These are phyloP conservation scores for Chaetops frenatus DNA, from an alignment of 2,113 vertebrate genomes.

Conservation along the genomic window DNA sequence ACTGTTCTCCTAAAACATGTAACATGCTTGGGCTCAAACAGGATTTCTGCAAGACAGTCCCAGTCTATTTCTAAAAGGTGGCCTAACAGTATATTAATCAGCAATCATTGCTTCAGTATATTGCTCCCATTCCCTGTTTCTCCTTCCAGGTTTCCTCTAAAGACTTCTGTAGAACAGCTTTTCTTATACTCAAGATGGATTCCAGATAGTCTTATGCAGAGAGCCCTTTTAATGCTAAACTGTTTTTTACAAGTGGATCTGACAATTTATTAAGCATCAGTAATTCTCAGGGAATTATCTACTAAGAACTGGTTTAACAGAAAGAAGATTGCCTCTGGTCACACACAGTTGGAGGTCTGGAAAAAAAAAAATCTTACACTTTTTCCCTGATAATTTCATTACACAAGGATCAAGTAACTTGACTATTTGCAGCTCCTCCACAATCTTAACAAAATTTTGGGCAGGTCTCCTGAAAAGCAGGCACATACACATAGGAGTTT, in stretches of 20 bases:
- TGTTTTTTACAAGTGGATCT: background rate
- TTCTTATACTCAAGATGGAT: background rate
- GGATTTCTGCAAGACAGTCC: background rate
- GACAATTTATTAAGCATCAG: background rate
- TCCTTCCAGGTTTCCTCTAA: background rate
- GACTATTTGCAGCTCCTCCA: background rate
- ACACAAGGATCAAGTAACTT: background rate
- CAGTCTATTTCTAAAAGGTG: background rate
- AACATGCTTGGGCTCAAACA: background rate
- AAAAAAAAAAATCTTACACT: background rate
- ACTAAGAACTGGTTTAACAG: constrained; percentile 4
- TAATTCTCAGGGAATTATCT: background rate
- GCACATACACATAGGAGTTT: background rate
- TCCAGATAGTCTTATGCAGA: background rate
- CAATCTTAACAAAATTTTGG: background rate
- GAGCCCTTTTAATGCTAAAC: background rate
- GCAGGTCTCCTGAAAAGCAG: background rate
- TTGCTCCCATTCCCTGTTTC: background rate
- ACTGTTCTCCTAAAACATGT: background rate
- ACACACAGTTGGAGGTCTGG: background rate
- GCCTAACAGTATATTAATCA: background rate
- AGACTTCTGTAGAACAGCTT: background rate
- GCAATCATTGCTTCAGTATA: background rate
- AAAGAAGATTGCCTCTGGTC: background rate
- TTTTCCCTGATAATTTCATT: background rate